Conservation (phyloP, 2,113 vertebrate species). For the Turdus rufiventris region DNA sequence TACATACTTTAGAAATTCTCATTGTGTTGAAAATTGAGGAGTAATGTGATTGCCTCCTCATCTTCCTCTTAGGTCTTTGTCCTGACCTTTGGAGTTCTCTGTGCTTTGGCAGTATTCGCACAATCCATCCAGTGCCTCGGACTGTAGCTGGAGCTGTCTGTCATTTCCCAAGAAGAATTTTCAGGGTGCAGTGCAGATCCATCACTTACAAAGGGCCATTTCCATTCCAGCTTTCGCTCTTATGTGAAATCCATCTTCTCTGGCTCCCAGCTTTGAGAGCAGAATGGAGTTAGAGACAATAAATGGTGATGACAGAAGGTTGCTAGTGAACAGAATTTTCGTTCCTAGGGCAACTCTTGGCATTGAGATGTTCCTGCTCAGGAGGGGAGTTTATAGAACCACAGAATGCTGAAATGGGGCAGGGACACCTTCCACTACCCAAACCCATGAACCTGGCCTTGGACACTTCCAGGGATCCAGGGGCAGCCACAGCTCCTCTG, state of each 20-base stretch:
- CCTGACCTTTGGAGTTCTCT: background rate
- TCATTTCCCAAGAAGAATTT: background rate
- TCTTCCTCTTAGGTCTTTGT: background rate
- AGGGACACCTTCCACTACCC: fast-evolving
- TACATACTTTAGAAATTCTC: background rate
- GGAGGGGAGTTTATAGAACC: background rate
- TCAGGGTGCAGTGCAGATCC: background rate
- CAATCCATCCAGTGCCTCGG: background rate
- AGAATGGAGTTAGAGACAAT: background rate
- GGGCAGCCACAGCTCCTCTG: background rate
- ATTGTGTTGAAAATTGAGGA: background rate
- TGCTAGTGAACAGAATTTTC: background rate
- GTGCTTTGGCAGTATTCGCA: background rate
- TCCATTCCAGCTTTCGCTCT: background rate
- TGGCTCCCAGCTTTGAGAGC: background rate
- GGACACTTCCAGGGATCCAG: background rate
- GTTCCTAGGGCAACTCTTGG: background rate
- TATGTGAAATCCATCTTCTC: background rate
- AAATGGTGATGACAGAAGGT: background rate
- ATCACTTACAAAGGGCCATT: background rate
- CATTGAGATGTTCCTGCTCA: background rate
- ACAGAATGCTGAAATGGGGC: background rate
- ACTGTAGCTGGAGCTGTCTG: background rate
- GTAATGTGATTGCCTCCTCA: background rate
- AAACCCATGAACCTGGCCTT: fast-evolving